phyloP scores from a whole-genome alignment of 2,113 vertebrate genomes.

The Sturnus vulgaris region DNA sequence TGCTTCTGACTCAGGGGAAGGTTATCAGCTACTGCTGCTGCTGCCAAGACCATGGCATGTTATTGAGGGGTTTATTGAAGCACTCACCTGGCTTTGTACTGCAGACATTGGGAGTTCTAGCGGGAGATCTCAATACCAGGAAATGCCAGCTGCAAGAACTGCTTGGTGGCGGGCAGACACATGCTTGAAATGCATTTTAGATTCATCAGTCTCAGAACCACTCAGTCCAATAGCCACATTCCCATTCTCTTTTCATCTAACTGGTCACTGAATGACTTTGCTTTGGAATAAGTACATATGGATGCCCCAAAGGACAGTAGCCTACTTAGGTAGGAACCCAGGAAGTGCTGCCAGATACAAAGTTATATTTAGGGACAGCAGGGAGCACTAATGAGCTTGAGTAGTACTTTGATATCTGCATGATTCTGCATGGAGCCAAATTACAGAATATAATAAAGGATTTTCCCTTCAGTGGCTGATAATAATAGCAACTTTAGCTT shows the following conservation, averaged over 20 bases:
- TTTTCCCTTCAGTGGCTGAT: background rate
- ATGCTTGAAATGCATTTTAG: background rate
- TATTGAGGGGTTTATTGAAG: background rate
- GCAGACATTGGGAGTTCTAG: background rate
- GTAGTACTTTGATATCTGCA: background rate
- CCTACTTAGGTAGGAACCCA: background rate
- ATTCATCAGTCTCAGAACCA: background rate
- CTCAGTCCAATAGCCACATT: accelerated
- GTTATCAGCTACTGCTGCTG: background rate
- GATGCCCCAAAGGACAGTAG: background rate
- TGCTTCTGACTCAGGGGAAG: background rate
- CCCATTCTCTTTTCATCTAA: background rate
- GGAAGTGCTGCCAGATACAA: background rate
- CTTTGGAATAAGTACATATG: background rate
- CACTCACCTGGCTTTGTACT: background rate
- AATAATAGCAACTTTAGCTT: background rate
- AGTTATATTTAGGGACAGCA: background rate
- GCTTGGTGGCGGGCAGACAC: background rate
- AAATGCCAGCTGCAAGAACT: background rate
- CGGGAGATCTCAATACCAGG: background rate
- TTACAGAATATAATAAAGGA: background rate
- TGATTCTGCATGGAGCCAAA: background rate
- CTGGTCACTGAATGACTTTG: background rate
- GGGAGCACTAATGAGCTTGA: background rate
- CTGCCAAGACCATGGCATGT: background rate